Base-by-base conservation (phyloP, 2,113 vertebrate genomes). In the Asarcornis scutulata region DNA sequence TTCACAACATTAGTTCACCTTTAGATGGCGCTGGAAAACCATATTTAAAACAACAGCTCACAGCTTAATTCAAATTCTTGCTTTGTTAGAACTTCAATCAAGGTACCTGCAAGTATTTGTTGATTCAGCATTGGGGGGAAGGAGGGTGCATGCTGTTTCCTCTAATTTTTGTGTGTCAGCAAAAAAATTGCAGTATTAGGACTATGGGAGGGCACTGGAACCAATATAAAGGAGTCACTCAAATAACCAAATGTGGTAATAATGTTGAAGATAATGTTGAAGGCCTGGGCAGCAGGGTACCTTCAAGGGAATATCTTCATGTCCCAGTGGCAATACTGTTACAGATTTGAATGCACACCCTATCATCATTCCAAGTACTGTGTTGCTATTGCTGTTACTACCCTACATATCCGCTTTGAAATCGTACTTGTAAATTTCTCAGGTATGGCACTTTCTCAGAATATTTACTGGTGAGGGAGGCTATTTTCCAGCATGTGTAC, bases 381-480 rank as follows among this genome's bases (percentile, higher is more conserved):
- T 3, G 6, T 7, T 22, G 62, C 40, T 25, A 25, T 8, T 27
- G 17, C 6, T 58, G 36, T 14, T 31, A 17, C 27, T 38, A 27
- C 5, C 17, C 22, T 0, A 0, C 13, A 17, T 11, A 50, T 22
- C 48, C 6, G 9, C 22, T 48, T 12, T 6, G 38, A 75, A 55
- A 11, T 56, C 38, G 32, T 55, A 22, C 38, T 46, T 50, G 48
- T 50, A 50, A 13, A 23, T 23, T 50, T 27, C 60, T 32, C 46
- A 20, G 48, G 9, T 12, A 25, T 23, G 8, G 40, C 17, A 10
- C 22, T 21, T 66, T 40, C 40, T 56, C n/a, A 22, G 71, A 17
- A 8, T 11, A 2, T 22, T 48, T 1, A 12, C 42, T 14, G 40
- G 6, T 3, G n/a, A 3, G 8, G 52, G 17, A 32, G n/a, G 21